Evolutionary conservation across 2,113 vertebrate species (phyloP).

Genomic region (Antechinus flavipes): DNA sequence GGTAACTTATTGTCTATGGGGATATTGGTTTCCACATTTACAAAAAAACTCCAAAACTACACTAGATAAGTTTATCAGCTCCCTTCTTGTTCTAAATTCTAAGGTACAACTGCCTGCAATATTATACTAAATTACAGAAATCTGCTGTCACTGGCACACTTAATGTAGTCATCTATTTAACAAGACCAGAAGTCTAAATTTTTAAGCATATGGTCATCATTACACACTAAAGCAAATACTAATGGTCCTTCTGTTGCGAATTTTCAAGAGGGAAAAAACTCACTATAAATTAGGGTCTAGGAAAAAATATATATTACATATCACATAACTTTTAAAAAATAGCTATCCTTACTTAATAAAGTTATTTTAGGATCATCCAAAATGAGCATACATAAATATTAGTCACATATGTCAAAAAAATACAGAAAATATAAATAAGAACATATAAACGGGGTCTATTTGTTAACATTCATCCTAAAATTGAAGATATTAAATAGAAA

Average conservation of each 20-base stretch:
- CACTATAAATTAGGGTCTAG: neutral
- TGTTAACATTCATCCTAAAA: neutral
- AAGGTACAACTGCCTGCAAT: neutral
- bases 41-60: neutral
- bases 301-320: neutral
- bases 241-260: constrained; percentile 42
- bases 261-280: constrained; percentile 29
- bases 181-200: constrained; percentile 48
- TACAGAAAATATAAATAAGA: constrained; percentile 25
- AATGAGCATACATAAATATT: neutral
- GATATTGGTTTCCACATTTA: neutral
- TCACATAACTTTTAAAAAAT: constrained; percentile 37
- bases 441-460: neutral
- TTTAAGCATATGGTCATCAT: constrained; percentile 67
- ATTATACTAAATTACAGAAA: constrained; percentile 58
- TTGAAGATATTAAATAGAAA: neutral
- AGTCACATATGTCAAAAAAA: constrained; percentile 22
- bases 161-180: constrained; percentile 49
- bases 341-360: neutral
- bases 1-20: no score
- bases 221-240: constrained; percentile 65
- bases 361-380: constrained; percentile 4
- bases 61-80: neutral
- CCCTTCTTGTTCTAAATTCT: neutral
- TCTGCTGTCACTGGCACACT: constrained; percentile 43